phyloP scores from a whole-genome alignment of 2,113 vertebrate species.

The Anhinga rufa region DNA sequence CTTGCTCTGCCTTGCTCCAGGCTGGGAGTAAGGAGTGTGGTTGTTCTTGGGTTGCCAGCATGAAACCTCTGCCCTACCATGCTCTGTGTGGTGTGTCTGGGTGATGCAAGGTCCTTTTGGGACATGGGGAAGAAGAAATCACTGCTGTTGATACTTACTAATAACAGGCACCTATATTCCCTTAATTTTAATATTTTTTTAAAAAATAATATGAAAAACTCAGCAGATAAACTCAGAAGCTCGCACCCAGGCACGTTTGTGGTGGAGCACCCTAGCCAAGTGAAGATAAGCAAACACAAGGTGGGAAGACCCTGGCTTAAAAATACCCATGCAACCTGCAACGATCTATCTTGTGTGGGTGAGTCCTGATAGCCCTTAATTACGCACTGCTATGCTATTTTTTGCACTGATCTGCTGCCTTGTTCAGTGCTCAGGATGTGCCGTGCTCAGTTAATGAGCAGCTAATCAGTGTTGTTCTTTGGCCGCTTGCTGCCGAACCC shows the following conservation, averaged over 20 bases:
- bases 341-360: not conserved
- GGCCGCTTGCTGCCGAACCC: not conserved
- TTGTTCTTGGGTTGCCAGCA: not conserved
- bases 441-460: conserved; percentile 31
- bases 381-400: not conserved
- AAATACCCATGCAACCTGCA: not conserved
- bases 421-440: conserved; percentile 7
- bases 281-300: not conserved
- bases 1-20: not conserved
- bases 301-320: conserved; percentile 3
- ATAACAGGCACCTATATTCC: not conserved
- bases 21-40: not conserved
- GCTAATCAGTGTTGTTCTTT: conserved; percentile 26
- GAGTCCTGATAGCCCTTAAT: not conserved
- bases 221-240: not conserved
- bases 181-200: not conserved
- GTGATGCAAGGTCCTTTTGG: not conserved
- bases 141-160: not conserved
- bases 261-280: not conserved
- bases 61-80: not conserved
- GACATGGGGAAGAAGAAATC: not conserved
- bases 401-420: not conserved
- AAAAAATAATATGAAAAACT: not conserved
- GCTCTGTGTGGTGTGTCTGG: no score
- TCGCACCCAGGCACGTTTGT: accelerated